Base-by-base conservation (phyloP, 2,888 invertebrate species). In the Drosophila atroscutellata region DNA sequence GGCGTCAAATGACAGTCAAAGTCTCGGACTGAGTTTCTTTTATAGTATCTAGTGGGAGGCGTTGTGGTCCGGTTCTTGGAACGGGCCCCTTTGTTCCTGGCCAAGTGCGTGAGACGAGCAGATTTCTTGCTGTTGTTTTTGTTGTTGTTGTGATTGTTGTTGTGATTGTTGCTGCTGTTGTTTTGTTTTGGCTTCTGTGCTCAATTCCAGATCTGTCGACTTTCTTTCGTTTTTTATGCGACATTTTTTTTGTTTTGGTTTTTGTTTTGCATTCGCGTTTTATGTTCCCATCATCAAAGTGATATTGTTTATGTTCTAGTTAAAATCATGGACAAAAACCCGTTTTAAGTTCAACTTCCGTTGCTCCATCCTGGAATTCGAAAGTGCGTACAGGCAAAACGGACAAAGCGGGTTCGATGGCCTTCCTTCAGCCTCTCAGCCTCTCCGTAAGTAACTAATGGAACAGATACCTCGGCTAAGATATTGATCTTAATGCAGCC, bases 1-100 rank as follows among this genome's bases (percentile, higher is more conserved):
- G 73, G 74, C 88, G 78, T 85, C 90, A 90, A 89, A 90, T 89
- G 89, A 90, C 90, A 86, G 79, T 69, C 71, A 71, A 71, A 75
- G 71, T 72, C 68, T 59, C 61, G 61, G 49, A 52, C 59, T 50
- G 70, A 62, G 59, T 56, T 70, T 87, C 90, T 89, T 89, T 90
- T 89, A 89, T 89, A 88, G 67, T 67, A 74, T 86, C 66, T 68
- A 75, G 85, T 69, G 66, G 88, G 77, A 47, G 47, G 47, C 58
- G 60, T 45, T 67, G 61, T 60, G 72, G 81, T 80, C 90, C 83
- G 81, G 86, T 83, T 80, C 83, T 89, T 89, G 72, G 76, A 77
- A 52, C 66, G 61, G 75, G 85, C 77, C 88, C 61, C 83, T 90
- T 89, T 89, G 90, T 82, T 82, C 91, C 90, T 89, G 90, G 62